A percentile compares a stretch with the other conserved stretches of the same genome.
phyloP scores from a whole-genome alignment of 1,140 invertebrate species.

The Procambarus virginalis region DNA sequence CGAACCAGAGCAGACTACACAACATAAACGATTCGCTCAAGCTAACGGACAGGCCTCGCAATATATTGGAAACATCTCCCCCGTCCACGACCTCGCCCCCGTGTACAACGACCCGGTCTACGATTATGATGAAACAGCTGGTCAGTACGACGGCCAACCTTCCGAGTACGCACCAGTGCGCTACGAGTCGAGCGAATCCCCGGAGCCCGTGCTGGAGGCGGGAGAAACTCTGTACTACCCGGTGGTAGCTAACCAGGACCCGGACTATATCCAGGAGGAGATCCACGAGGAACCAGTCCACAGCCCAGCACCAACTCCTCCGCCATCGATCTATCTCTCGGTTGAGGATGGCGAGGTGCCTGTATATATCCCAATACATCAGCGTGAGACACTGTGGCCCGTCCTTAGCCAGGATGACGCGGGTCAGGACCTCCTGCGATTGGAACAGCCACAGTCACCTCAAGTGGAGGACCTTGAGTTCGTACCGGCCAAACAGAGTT shows the following conservation, averaged over 20 bases:
- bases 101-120: background rate
- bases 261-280: background rate
- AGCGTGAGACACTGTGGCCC: background rate
- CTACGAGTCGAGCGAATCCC: background rate
- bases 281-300: background rate
- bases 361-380: background rate
- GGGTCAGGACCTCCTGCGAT: too few species aligned
- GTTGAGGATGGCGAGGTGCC: background rate
- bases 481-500: background rate
- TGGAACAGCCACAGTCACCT: too few species aligned
- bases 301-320: background rate
- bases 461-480: too few species aligned
- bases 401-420: background rate
- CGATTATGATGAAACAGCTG: background rate
- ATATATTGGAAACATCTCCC: background rate
- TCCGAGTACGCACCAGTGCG: background rate
- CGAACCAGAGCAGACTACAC: background rate
- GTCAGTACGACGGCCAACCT: background rate
- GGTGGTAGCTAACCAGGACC: background rate
- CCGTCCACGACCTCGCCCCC: background rate
- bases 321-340: background rate
- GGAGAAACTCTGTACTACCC: background rate
- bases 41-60: background rate
- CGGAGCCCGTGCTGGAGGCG: background rate
- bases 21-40: background rate